phyloP scores from a whole-genome alignment of 1,140 invertebrate genomes.

The Cherax quadricarinatus region DNA sequence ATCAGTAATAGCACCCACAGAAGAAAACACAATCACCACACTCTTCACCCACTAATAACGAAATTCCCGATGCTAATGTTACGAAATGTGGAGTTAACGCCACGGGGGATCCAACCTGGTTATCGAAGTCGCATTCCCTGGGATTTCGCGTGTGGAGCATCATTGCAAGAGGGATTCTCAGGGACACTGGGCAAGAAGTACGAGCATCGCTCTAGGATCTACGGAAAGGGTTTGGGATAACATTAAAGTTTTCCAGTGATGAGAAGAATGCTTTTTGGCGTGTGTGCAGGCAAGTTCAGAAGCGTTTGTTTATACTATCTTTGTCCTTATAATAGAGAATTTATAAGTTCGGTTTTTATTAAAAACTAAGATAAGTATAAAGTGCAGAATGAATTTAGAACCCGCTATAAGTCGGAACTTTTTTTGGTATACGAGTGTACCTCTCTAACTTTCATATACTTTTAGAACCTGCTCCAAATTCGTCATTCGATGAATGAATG shows the following conservation, averaged over 20 bases:
- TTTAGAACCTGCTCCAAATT: no score
- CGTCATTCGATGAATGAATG: no score
- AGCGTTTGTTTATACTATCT: no score
- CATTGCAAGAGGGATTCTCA: constrained; percentile 35
- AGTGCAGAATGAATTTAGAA: no score
- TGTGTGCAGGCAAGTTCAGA: no score
- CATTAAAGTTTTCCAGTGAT: background rate
- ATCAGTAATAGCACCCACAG: background rate
- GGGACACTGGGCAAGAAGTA: background rate
- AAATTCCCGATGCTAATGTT: background rate
- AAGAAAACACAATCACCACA: background rate
- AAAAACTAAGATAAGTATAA: no score
- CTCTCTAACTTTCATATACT: no score
- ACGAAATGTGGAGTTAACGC: constrained; percentile 13
- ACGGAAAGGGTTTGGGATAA: background rate
- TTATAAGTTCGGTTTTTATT: no score
- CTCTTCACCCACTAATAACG: background rate
- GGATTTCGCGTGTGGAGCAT: constrained; percentile 12
- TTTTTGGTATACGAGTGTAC: no score
- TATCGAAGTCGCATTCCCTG: constrained; percentile 36
- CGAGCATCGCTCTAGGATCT: background rate
- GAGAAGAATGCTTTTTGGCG: background rate
- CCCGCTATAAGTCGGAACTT: no score
- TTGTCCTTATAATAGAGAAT: no score
- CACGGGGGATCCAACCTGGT: background rate